Evolutionary conservation across 1,140 invertebrate species (phyloP).

Genomic region (Liolophura sinensis): DNA sequence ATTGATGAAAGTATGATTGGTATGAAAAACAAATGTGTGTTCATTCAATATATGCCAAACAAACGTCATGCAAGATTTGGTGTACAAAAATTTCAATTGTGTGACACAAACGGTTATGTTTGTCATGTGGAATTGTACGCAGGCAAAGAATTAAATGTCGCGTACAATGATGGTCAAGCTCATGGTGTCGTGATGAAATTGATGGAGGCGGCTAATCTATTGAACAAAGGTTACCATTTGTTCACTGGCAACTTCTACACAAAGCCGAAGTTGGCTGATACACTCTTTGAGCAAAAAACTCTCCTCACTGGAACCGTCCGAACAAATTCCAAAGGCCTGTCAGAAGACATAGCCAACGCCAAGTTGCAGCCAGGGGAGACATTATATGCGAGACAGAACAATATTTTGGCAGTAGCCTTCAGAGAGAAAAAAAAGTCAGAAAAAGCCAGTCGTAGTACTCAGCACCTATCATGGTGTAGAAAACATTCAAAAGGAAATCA

Average conservation of each 20-base stretch:
- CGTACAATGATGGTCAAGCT: constrained; percentile 10
- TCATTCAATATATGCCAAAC: constrained; percentile 28
- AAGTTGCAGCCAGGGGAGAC: no score
- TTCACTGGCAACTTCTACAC: constrained; percentile 23
- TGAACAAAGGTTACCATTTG: constrained; percentile 20
- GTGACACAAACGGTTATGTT: constrained; percentile 17
- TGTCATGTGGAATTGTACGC: constrained; percentile 10
- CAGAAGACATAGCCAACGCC: neutral
- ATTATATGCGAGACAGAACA: neutral
- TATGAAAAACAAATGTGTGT: constrained; percentile 15
- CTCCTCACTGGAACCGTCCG: constrained; percentile 17
- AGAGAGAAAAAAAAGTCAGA: constrained; percentile 9
- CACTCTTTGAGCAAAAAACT: no score
- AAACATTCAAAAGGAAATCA: no score
- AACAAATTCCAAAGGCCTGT: constrained; percentile 8
- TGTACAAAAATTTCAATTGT: constrained; percentile 21
- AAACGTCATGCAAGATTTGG: no score
- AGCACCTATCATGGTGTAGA: constrained; percentile 2
- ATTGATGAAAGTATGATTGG: constrained; percentile 26
- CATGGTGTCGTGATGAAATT: constrained; percentile 14
- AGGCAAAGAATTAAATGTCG: constrained; percentile 14
- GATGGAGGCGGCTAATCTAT: constrained; percentile 4
- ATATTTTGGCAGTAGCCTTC: constrained; percentile 6
- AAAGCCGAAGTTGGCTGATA: constrained; percentile 10
- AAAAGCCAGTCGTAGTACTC: constrained; percentile 8